Percentiles rank a stretch among this genome's conserved stretches.
Evolutionary conservation across 2,888 invertebrate genomes (phyloP).

Genomic region (Tetragnatha montana): DNA sequence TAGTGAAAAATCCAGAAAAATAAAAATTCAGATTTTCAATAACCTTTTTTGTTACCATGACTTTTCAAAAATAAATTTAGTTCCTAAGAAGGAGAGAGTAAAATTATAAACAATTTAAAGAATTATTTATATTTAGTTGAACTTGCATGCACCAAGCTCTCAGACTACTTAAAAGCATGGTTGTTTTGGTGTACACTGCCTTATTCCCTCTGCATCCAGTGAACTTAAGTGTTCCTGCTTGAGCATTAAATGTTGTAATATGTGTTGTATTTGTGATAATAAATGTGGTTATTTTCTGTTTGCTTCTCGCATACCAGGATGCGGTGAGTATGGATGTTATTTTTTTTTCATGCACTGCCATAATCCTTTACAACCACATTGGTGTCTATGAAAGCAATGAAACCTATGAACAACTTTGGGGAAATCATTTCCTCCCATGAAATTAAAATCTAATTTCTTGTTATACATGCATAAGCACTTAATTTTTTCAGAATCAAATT

Average conservation of each 20-base stretch:
- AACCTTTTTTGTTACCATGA: no score
- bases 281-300: slow-evolving; percentile 55
- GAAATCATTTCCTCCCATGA: no score
- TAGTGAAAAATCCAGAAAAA: no score
- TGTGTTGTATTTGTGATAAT: slow-evolving; percentile 46
- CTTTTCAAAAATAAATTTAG: no score
- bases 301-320: slow-evolving; percentile 64
- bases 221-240: slow-evolving; percentile 58
- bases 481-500: background rate
- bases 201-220: slow-evolving; percentile 60
- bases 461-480: no score
- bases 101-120: no score
- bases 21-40: no score
- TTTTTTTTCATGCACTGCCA: slow-evolving; percentile 29
- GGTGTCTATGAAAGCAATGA: slow-evolving; percentile 57
- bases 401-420: slow-evolving; percentile 40
- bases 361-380: slow-evolving; percentile 9
- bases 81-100: no score
- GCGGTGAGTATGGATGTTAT: slow-evolving; percentile 68
- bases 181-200: slow-evolving; percentile 61
- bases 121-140: no score
- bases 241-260: slow-evolving; percentile 51
- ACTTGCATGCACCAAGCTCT: no score
- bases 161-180: slow-evolving; percentile 15
- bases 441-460: no score